A percentile compares a stretch with the other conserved stretches of the same genome.
Evolutionary conservation across 2,113 vertebrate genomes (phyloP).

Genomic region (Cochlearius cochlearius): DNA sequence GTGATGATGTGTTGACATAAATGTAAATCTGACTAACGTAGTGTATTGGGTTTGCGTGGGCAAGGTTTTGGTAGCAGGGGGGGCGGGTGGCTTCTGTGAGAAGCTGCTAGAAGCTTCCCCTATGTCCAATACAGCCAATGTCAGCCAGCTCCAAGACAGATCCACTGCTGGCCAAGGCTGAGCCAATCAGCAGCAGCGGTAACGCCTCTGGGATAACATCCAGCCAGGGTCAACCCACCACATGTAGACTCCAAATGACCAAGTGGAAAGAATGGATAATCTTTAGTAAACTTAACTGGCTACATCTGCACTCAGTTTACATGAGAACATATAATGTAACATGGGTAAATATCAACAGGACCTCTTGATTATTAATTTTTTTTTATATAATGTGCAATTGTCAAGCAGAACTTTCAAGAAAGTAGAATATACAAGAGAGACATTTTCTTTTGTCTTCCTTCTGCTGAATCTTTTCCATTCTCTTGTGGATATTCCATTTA

Average conservation of each 20-base stretch:
- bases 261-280: neutral
- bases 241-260: neutral
- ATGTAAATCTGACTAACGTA: neutral
- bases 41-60: too few species aligned
- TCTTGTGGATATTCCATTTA: neutral
- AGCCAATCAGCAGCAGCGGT: too few species aligned
- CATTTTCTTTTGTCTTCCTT: neutral
- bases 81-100: too few species aligned
- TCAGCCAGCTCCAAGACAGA: too few species aligned
- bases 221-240: too few species aligned
- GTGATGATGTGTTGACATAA: neutral
- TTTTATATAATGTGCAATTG: neutral
- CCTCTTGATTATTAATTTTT: neutral
- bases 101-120: too few species aligned
- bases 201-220: too few species aligned
- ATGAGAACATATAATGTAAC: neutral
- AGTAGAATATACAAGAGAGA: neutral
- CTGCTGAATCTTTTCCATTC: neutral
- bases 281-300: neutral
- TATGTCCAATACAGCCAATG: too few species aligned
- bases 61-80: too few species aligned
- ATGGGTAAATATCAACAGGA: neutral
- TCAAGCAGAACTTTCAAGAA: neutral
- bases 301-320: neutral
- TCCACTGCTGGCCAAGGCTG: too few species aligned